These are phyloP conservation scores for Disparrhopalites patrizii DNA, from an alignment of 2,888 invertebrate genomes.

Conservation along the genomic window DNA sequence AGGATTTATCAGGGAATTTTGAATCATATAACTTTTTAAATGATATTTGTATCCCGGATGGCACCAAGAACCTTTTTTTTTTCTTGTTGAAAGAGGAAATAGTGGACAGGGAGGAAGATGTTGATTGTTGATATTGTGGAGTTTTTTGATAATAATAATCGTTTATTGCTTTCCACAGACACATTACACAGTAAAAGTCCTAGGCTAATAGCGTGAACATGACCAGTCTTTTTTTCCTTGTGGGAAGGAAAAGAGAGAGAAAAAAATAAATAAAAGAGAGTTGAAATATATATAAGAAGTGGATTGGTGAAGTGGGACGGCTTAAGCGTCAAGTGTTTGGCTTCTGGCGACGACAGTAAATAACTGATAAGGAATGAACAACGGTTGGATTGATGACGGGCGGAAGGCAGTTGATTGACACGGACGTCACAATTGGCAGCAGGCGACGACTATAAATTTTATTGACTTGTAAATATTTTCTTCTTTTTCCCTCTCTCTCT, in stretches of 20 bases:
- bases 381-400: slow-evolving; percentile 23
- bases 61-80: no score
- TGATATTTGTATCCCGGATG: no score
- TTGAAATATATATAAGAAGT: no score
- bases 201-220: no score
- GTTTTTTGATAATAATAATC: no score
- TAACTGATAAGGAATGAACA: slow-evolving; percentile 27
- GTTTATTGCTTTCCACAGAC: no score
- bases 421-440: slow-evolving; percentile 29
- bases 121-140: no score
- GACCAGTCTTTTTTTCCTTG: not conserved
- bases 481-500: slow-evolving; percentile 1
- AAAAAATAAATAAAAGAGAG: not conserved
- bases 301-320: slow-evolving; percentile 22
- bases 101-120: no score
- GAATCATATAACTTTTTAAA: no score
- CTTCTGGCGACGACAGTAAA: slow-evolving; percentile 24
- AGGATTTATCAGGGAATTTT: no score
- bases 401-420: slow-evolving; percentile 24
- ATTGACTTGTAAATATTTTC: slow-evolving; percentile 26
- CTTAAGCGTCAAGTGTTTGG: slow-evolving; percentile 26
- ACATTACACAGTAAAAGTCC: no score
- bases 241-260: not conserved
- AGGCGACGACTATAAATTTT: slow-evolving; percentile 31
- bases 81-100: no score